Conservation (phyloP, 35 echinoderm and acorn worm genomes). For the Hemicentrotus pulcherrimus region DNA sequence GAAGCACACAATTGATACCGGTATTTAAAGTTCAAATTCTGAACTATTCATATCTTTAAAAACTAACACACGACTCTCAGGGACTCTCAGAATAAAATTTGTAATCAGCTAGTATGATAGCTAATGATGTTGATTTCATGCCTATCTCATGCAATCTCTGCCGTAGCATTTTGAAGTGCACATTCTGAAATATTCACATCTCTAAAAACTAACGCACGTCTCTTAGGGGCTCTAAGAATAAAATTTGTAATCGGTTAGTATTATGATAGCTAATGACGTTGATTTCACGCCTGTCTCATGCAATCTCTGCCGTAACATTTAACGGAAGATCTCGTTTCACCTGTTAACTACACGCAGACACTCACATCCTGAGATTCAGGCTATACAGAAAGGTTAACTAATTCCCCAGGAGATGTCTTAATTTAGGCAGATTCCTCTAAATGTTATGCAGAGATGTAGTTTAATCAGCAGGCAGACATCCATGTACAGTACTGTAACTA, state of each 20-base stretch:
- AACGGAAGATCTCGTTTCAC: background rate
- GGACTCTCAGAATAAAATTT: too few species aligned
- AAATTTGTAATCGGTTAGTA: background rate
- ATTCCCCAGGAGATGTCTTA: conserved; percentile 9
- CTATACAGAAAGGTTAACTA: background rate
- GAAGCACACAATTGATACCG: too few species aligned
- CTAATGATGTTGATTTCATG: background rate
- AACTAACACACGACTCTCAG: too few species aligned
- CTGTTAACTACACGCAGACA: conserved; percentile 23
- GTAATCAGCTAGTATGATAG: background rate
- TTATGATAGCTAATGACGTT: background rate
- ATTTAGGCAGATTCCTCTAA: background rate
- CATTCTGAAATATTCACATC: too few species aligned
- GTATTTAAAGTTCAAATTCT: too few species aligned
- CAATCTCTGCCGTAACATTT: background rate
- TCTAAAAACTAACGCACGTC: too few species aligned
- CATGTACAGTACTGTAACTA: too few species aligned
- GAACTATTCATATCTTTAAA: too few species aligned
- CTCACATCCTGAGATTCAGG: conserved; percentile 8
- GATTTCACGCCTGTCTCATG: background rate
- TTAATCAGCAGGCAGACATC: too few species aligned
- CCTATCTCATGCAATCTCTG: background rate
- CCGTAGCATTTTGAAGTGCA: background rate
- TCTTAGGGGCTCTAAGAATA: too few species aligned
- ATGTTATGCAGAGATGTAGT: too few species aligned